Conservation (phyloP, 2,888 invertebrate species). For the Athalia circularis region DNA sequence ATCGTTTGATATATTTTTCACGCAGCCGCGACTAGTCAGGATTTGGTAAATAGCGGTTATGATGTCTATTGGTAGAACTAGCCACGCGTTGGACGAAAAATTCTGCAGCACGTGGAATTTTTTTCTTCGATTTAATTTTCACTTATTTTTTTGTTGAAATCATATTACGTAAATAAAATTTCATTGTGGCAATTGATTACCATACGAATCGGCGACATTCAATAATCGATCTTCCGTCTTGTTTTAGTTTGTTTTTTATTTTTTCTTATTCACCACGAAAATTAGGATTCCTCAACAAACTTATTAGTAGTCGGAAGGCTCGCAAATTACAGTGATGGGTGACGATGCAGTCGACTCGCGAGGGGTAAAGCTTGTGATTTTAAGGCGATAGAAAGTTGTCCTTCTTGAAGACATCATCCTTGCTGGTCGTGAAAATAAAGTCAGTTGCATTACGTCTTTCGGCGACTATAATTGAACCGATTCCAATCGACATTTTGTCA, state of each 20-base stretch:
- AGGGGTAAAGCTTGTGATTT: slow-evolving; percentile 20
- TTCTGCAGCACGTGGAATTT: too few relatives aligned
- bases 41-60: slow-evolving; percentile 5
- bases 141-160: too few relatives aligned
- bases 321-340: slow-evolving; percentile 22
- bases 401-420: slow-evolving; percentile 32
- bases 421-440: slow-evolving; percentile 28
- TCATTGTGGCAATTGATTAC: not conserved
- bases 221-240: not conserved
- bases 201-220: not conserved
- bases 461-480: not conserved
- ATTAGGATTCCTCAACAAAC: not conserved
- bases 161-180: too few relatives aligned
- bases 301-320: slow-evolving; percentile 31
- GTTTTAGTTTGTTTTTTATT: too few relatives aligned
- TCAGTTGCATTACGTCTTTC: slow-evolving; percentile 28
- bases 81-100: not conserved
- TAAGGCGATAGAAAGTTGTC: slow-evolving; percentile 39
- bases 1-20: slow-evolving; percentile 14
- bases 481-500: not conserved
- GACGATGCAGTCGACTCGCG: slow-evolving; percentile 5
- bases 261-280: not conserved
- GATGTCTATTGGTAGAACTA: not conserved
- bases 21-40: not conserved
- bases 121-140: too few relatives aligned